Base-by-base conservation (phyloP, 1,140 invertebrate genomes). In the Aphelinus certus region DNA sequence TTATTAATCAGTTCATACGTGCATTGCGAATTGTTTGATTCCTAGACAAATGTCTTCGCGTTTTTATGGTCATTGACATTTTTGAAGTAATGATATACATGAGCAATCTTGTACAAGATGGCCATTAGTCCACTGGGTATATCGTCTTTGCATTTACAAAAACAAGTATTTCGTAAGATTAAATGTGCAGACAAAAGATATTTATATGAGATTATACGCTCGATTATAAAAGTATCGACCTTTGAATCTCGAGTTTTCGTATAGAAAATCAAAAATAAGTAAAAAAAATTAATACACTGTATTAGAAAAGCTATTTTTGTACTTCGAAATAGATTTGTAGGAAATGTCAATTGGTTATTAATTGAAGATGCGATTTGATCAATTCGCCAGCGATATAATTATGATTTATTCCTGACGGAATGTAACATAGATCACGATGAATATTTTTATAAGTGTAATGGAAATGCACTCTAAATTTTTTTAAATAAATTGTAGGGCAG, bases 391-490 rank as follows among this genome's bases (percentile, higher is more conserved):
- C 5, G n/a, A 58, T 53, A 43, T 60, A 51, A 73, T 67, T 73
- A 58, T 0, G 7, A 66, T 58, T 51, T 1, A 49, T 51, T 55
- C 51, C 7, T 6, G 42, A 49, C 2, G 47, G 10, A 47, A 69
- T 72, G 46, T 66, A 56, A 73, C 56, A 46, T 76, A 75, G 56
- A 69, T 60, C 65, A 73, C 58, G 47, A 55, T 48, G 61, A 64
- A 73, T 73, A 78, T 75, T 78, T 75, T 75, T 72, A 70, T 78
- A 74, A 68, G 65, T 68, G 57, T 68, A 67, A 61, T 48, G 64
- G 63, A 74, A 63, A 70, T 61, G 66, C 66, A 68, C 66, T 58
- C 62, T 65, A 72, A 72, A 72, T 72, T 72, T 65, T 55, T 65
- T 57, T 2, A 10, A 57, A 51, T 49, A 57, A 56, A 65, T 48